Conservation (phyloP, 2,113 vertebrate species). For the Ophthalmolycus amberensis region DNA sequence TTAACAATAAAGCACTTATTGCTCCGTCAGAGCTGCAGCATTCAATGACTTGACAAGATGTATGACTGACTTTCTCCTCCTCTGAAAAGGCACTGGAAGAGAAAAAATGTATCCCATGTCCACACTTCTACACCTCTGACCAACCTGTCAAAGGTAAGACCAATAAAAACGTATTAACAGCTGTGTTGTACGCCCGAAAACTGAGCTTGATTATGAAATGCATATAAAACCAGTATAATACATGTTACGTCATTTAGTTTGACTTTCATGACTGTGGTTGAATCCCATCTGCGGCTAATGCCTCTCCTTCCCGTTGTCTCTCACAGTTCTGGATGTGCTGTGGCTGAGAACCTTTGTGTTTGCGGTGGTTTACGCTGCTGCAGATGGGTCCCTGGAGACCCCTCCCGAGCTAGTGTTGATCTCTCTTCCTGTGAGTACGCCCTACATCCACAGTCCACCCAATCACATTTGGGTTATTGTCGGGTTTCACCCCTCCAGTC, state of each 20-base stretch:
- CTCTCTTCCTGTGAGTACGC: constrained; percentile 88
- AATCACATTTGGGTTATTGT: constrained; percentile 21
- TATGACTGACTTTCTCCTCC: constrained; percentile 41
- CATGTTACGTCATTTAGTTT: background rate
- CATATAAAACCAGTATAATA: background rate
- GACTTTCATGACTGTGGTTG: background rate
- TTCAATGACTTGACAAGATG: background rate
- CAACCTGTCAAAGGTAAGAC: constrained; percentile 93
- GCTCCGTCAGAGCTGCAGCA: background rate
- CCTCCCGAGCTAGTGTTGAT: constrained; percentile 94
- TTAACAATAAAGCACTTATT: background rate
- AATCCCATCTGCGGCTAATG: background rate
- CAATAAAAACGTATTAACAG: background rate
- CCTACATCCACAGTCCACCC: background rate
- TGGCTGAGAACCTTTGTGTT: constrained; percentile 96
- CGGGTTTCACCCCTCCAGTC: background rate
- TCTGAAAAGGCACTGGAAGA: constrained; percentile 89
- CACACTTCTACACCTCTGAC: constrained; percentile 91
- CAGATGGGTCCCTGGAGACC: constrained; percentile 91
- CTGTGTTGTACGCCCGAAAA: background rate
- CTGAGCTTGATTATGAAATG: background rate
- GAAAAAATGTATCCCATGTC: constrained; percentile 94
- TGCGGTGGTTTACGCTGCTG: constrained; percentile 90
- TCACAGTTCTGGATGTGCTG: constrained; percentile 92
- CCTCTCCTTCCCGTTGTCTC: background rate